Evolutionary conservation across 2,888 invertebrate genomes (phyloP).

Genomic region (Philopedon plagiatum): DNA sequence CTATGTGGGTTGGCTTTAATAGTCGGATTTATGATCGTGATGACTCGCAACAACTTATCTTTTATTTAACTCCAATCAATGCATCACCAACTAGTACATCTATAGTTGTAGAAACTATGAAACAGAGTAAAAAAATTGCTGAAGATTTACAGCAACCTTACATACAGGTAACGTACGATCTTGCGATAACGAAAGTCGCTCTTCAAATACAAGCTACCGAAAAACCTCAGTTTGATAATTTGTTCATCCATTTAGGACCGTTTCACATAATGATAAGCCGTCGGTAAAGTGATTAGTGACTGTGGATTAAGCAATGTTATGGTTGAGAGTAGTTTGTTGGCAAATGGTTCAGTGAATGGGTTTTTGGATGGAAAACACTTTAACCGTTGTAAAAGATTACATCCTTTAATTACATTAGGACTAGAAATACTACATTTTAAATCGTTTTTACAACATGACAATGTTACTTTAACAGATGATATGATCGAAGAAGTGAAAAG

Average conservation of each 20-base stretch:
- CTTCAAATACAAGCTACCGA: slow-evolving; percentile 54
- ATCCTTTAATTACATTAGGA: slow-evolving; percentile 52
- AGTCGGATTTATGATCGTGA: slow-evolving; percentile 50
- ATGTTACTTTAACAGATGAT: slow-evolving; percentile 43
- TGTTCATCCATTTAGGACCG: slow-evolving; percentile 58
- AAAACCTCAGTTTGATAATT: slow-evolving; percentile 32
- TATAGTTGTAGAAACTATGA: slow-evolving; percentile 57
- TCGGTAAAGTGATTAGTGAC: too few species aligned
- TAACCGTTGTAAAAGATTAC: slow-evolving; percentile 49
- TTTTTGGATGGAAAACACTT: slow-evolving; percentile 56
- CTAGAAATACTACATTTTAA: slow-evolving; percentile 55
- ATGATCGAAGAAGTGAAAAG: slow-evolving; percentile 49
- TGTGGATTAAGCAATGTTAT: too few species aligned
- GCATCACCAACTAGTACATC: slow-evolving; percentile 56
- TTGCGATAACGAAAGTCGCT: slow-evolving; percentile 54
- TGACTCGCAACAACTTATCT: slow-evolving; percentile 53
- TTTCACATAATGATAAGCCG: slow-evolving; percentile 58
- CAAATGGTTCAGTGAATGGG: slow-evolving; percentile 53
- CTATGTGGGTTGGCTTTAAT: slow-evolving; percentile 45
- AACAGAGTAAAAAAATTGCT: slow-evolving; percentile 51
- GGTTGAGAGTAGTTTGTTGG: slow-evolving; percentile 51
- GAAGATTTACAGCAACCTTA: slow-evolving; percentile 52
- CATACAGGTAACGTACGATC: slow-evolving; percentile 56
- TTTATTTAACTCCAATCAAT: slow-evolving; percentile 59
- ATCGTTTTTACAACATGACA: slow-evolving; percentile 45